Evolutionary conservation across 53 echinoderm and acorn worm species (phyloP).

Genomic region (Patiria pectinifera): DNA sequence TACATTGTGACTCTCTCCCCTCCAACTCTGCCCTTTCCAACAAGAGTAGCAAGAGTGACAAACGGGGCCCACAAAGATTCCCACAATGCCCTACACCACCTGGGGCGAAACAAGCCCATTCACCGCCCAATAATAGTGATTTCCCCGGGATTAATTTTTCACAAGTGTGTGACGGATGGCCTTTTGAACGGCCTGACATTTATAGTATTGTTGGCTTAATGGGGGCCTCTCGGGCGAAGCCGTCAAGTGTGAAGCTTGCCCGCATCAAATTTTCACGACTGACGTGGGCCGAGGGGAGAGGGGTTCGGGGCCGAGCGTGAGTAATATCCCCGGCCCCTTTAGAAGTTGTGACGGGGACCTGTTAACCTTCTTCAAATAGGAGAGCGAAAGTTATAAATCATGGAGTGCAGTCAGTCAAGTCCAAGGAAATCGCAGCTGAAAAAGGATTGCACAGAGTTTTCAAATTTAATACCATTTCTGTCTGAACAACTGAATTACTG

Average conservation of each 20-base stretch:
- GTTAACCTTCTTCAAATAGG: slow-evolving; percentile 12
- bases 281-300: not conserved
- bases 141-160: slow-evolving; percentile 58
- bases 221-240: slow-evolving; percentile 6
- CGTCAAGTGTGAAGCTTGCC: slow-evolving; percentile 24
- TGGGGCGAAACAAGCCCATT: slow-evolving; percentile 38
- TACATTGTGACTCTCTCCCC: not conserved
- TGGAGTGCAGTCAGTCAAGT: not conserved
- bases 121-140: slow-evolving; percentile 55
- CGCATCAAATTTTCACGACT: slow-evolving; percentile 27
- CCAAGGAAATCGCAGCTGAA: not conserved
- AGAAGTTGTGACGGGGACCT: slow-evolving; percentile 23
- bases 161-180: slow-evolving; percentile 48
- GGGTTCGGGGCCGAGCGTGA: not conserved
- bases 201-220: slow-evolving; percentile 15
- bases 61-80: not conserved
- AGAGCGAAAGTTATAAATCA: not conserved
- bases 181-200: slow-evolving; percentile 35
- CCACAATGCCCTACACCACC: slow-evolving; percentile 22
- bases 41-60: slow-evolving; percentile 31
- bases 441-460: not conserved
- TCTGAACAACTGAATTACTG: no score
- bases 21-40: slow-evolving; percentile 12
- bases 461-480: no score
- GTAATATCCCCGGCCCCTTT: slow-evolving; percentile 15